Percentiles rank a stretch among this genome's conserved stretches.
These are phyloP conservation scores for Sarcophaga peregrina DNA, from an alignment of 1,140 invertebrate species.

Conservation along the genomic window DNA sequence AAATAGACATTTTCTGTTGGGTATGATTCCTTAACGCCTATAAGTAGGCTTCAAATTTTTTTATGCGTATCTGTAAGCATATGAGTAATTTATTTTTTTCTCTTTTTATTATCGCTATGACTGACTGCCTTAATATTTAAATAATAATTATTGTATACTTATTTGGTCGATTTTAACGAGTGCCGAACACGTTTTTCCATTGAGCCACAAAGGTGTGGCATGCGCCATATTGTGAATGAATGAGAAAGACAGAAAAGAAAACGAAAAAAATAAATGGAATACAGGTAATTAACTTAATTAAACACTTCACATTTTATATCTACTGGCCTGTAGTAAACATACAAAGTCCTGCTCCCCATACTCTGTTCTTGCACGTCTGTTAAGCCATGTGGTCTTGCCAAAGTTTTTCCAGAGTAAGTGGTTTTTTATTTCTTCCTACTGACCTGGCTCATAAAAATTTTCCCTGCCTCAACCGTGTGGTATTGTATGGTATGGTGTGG, in stretches of 20 bases:
- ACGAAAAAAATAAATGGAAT: not conserved
- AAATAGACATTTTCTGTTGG: too few species aligned
- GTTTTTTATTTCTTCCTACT: not conserved
- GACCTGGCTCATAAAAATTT: not conserved
- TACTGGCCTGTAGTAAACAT: not conserved
- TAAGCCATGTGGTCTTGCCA: too few species aligned
- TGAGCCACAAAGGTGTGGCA: slow-evolving; percentile 17
- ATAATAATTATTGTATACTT: not conserved
- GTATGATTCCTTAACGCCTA: too few species aligned
- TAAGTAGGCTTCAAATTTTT: too few species aligned
- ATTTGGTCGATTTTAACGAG: slow-evolving; percentile 18
- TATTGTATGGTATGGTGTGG: too few species aligned
- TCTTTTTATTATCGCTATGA: too few species aligned
- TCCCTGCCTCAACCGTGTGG: not conserved
- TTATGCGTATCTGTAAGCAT: too few species aligned
- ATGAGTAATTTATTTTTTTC: too few species aligned
- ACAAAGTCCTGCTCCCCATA: too few species aligned
- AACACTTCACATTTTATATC: slow-evolving; percentile 25
- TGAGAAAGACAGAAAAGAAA: too few species aligned
- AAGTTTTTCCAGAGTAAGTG: not conserved
- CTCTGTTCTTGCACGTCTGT: too few species aligned
- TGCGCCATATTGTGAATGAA: not conserved
- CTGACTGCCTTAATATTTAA: not conserved
- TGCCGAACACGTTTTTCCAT: not conserved
- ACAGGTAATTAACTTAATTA: slow-evolving; percentile 27